Base-by-base conservation (phyloP, 2,113 vertebrate species). In the Mirza zaza region DNA sequence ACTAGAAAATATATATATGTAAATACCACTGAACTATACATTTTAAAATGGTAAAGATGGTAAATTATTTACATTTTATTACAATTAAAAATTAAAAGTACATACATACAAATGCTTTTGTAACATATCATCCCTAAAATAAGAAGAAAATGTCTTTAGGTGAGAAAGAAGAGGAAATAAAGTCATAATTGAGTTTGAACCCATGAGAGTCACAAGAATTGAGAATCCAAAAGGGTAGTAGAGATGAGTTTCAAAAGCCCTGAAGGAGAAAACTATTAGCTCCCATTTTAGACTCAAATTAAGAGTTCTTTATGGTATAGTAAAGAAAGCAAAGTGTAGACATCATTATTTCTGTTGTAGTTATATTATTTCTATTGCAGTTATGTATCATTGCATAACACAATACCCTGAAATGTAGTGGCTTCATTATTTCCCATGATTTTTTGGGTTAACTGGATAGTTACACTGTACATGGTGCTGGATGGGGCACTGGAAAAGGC, bases 1-100 rank as follows among this genome's bases (percentile, higher is more conserved):
- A 98, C 98, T 99, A 98, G 99, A 21, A 21, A 21, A 57, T 21
- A 21, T 57, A 21, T 57, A 57, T 57, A 57, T 57, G 20, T 57
- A 57, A 57, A 57, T 57, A 20, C 55, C 20, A 57, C 55, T 57
- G 55, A 57, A 57, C 20, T 57, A 6, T 57, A 57, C 20, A 57
- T 6, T 57, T 57, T 57, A 57, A 57, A 57, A 57, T 57, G 55
- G 20, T 57, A 57, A 57, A 57, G 20, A 57, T 57, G 20, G 55
- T 21, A 57, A 57, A 21, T 21, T 57, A 57, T 21, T 20, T 57
- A 57, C 20, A 57, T 57, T 57, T 57, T 57, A 20, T 7, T 57
- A 21, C 55, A 57, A 57, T 57, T 57, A 57, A 57, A 21, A 57
- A 21, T 57, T 57, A 57, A 57, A 57, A 57, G 20, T 57, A 55